Conservation (phyloP, 2,888 invertebrate genomes). For the Lasioglossum villosulum region DNA sequence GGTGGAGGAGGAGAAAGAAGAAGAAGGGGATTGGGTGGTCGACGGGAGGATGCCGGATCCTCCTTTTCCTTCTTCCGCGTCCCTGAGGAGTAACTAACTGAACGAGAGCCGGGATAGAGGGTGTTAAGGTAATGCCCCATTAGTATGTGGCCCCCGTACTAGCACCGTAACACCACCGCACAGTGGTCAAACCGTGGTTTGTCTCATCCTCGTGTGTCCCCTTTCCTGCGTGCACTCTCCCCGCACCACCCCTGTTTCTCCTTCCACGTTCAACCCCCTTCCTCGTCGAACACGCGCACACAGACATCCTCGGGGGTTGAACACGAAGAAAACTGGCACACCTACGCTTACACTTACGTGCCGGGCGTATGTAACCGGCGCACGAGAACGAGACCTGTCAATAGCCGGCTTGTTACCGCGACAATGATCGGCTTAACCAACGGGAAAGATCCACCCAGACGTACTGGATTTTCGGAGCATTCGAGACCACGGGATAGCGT, state of each 20-base stretch:
- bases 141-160: conserved; percentile 83
- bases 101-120: conserved; percentile 81
- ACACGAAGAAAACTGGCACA: conserved; percentile 26
- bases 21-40: not conserved
- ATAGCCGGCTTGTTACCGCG: conserved; percentile 83
- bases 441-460: conserved; percentile 79
- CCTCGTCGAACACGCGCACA: not conserved
- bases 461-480: conserved; percentile 67
- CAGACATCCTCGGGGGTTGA: not conserved
- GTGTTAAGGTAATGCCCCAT: conserved; percentile 84
- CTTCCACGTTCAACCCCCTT: not conserved
- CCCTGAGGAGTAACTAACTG: conserved; percentile 84
- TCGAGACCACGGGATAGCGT: conserved; percentile 65
- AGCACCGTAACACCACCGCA: conserved; percentile 78
- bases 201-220: conserved; percentile 67
- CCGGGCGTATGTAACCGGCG: conserved; percentile 43
- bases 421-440: conserved; percentile 83
- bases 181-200: conserved; percentile 77
- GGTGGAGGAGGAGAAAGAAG: not conserved
- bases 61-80: conserved; percentile 66
- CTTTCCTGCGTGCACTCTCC: conserved; percentile 13
- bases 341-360: conserved; percentile 54
- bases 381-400: conserved; percentile 79
- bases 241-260: not conserved
- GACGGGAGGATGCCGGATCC: not conserved